Evolutionary conservation across 2,888 invertebrate genomes (phyloP), one percentile per base, ranked within the genome.

Genomic region (Seladonia tumulorum): DNA sequence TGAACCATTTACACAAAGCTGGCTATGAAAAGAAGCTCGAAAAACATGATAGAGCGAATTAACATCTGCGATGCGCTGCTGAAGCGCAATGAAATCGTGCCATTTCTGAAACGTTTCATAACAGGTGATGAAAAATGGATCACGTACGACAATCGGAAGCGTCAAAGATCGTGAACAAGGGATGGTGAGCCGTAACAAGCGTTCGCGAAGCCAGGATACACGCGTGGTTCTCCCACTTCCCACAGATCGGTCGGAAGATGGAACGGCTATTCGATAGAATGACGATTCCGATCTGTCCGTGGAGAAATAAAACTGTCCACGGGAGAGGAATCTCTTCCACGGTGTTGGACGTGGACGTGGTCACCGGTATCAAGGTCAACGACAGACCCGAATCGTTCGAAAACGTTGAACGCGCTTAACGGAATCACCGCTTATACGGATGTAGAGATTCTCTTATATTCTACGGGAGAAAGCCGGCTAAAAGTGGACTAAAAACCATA

Each of bases 381-480:
- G 47, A 18, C n/a, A 47, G 47, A 25, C 25, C 29, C 47, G 47
- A 72, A 49, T 25, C 71, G 5, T 45, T n/a, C 4, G n/a, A 57
- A 57, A 71, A 25, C n/a, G 22, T 53, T 29, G 79, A 85, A 84
- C 73, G 76, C 79, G 73, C 76, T 76, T 81, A 68, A 14, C 49
- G 73, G 16, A 60, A 74, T 70, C 74, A 57, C 70, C 73, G 60
- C 1, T 57, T 12, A 12, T n/a, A n/a, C 57, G 4, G n/a, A 57
- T 57, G 12, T n/a, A 12, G 16, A 71, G 76, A 47, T 76, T 76
- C 72, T 73, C 53, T 72, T 47, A 29, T 49, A 73, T 76, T 77
- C 70, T 49, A 49, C 60, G 78, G 66, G 81, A 81, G 85, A 86
- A 85, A 85, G 85, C 73, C 35, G 35, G 35, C 66, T 22, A 39